Conservation (phyloP, 2,888 invertebrate genomes). For the Acronicta alni region DNA sequence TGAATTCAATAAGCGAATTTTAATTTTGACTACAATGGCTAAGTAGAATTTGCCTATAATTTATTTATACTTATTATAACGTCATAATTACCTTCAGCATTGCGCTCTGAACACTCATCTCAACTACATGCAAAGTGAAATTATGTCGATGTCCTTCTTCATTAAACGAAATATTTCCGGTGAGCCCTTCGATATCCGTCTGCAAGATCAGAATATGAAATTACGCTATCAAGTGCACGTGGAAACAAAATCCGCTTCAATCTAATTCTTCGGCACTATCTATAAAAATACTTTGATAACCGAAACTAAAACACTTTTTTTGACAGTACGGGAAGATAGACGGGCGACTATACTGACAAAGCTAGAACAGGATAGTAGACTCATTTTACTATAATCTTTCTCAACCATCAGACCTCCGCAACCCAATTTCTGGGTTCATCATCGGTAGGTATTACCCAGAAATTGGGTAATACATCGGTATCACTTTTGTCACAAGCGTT, state of each 20-base stretch:
- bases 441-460: no score
- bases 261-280: no score
- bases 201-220: conserved; percentile 69
- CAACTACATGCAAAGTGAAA: conserved; percentile 96
- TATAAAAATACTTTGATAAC: no score
- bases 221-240: neutral
- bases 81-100: conserved; percentile 93
- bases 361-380: no score
- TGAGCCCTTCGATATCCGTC: conserved; percentile 97
- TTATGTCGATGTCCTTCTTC: conserved; percentile 96
- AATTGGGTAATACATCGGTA: no score
- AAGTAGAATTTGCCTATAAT: neutral
- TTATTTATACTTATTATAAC: neutral
- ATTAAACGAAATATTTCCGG: conserved; percentile 97
- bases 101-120: conserved; percentile 98
- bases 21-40: neutral
- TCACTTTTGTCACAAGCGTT: no score
- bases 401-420: no score
- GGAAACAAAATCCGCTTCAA: neutral
- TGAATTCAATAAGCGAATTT: conserved; percentile 40
- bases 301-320: no score
- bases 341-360: no score
- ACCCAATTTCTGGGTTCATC: no score
- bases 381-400: no score
- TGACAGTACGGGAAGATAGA: no score